phyloP scores from a whole-genome alignment of 2,797 vertebrate genomes.

The Galagoides demidoff region DNA sequence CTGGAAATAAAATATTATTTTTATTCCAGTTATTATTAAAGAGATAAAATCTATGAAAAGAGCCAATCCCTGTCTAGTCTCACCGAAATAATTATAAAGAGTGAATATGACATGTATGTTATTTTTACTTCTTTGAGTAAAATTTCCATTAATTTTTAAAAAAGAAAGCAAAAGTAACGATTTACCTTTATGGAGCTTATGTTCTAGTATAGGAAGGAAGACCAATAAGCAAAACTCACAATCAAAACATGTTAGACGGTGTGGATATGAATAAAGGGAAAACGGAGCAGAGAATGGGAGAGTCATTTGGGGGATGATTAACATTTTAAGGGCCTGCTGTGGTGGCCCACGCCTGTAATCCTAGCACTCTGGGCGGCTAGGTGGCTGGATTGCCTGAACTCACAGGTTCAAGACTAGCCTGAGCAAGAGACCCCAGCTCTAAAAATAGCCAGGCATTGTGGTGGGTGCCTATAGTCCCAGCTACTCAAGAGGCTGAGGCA shows the following conservation, averaged over 20 bases:
- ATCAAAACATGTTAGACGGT: background rate
- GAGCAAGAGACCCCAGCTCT: no score
- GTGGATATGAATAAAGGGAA: background rate
- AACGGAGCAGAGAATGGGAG: background rate
- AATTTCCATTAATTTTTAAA: background rate
- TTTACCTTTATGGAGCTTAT: background rate
- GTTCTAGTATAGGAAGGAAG: background rate
- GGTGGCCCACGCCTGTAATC: no score
- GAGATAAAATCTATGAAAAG: background rate
- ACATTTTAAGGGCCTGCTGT: background rate
- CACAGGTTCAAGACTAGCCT: no score
- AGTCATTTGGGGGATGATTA: background rate
- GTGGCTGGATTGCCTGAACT: no score
- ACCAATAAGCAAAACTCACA: background rate
- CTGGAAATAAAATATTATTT: background rate
- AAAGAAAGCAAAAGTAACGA: background rate
- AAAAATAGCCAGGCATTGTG: no score
- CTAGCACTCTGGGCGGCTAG: no score
- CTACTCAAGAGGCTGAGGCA: no score
- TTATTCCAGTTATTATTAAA: background rate
- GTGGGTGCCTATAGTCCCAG: no score
- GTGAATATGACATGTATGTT: background rate
- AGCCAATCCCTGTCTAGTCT: background rate
- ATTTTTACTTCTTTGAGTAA: background rate
- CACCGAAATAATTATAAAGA: background rate